Base-by-base conservation (phyloP, 2,888 invertebrate genomes). In the Spialia ferax region DNA sequence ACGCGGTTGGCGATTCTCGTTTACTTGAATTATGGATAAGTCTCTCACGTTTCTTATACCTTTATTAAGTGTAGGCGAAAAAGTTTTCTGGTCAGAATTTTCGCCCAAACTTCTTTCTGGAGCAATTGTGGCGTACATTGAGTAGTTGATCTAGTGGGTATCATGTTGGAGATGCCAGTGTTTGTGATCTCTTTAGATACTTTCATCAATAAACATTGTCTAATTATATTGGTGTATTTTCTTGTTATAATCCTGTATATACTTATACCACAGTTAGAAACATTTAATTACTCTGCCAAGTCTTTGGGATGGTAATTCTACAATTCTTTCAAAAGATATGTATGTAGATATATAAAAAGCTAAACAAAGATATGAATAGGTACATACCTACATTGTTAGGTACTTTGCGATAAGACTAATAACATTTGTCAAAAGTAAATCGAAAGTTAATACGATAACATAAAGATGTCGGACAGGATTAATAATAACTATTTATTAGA, bases 401-500 rank as follows among this genome's bases (percentile, higher is more conserved):
- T n/a, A n/a, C n/a, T n/a, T n/a, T n/a, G n/a, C n/a, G 26, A 26
- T 32, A 1, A 50, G 20, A 50, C 50, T 42, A 42, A 42, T 62
- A 63, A 11, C 23, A 15, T 20, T 52, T 29, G 8, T 29, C 6
- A n/a, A 38, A 38, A 38, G n/a, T 5, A 38, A 6, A 55, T 18
- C 18, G 18, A 63, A 29, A 52, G 35, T 52, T 5, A 38, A 63
- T 23, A 4, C 7, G 0, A 29, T 29, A 29, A 13, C 59, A 69
- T 70, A 56, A 70, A 72, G 63, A 70, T 56, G 55, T 18, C 52
- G 57, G 35, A 69, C 69, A 69, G 54, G 69, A 70, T 66, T 71
- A 68, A 71, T 66, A 70, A 69, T 71, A 38, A 65, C 26, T 70
- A 70, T 69, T 71, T 69, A 71, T 69, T 64, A 69, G 69, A 62